A percentile compares a stretch with the other conserved stretches of the same genome.
Evolutionary conservation across 64 coral and sea anemone species (phyloP).

Genomic region (Porites australiensis): DNA sequence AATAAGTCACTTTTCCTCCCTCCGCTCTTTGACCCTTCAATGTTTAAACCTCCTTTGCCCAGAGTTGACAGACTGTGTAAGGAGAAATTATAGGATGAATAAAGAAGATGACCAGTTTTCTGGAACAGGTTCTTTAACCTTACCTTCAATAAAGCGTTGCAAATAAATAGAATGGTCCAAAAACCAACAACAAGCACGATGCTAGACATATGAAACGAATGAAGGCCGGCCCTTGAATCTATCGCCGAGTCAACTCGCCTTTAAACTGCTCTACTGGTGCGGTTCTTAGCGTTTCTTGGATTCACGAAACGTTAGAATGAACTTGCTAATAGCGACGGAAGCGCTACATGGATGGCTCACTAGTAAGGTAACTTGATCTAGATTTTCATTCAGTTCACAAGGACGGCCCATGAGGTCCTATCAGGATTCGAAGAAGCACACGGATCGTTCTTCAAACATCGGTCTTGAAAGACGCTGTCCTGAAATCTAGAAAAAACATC

Average conservation of each 20-base stretch:
- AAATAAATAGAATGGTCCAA: slow-evolving; percentile 73
- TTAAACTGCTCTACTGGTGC: not conserved
- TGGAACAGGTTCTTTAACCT: not conserved
- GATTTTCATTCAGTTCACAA: not conserved
- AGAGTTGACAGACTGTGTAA: too few relatives aligned
- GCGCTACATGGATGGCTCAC: not conserved
- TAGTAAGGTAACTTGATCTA: not conserved
- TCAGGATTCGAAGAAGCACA: not conserved
- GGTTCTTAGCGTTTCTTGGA: not conserved
- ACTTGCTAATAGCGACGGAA: not conserved
- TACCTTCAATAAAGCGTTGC: slow-evolving; percentile 74
- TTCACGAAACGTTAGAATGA: not conserved
- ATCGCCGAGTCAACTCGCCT: not conserved
- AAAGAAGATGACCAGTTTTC: not conserved
- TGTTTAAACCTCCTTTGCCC: too few relatives aligned
- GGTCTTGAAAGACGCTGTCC: not conserved
- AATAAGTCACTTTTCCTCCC: too few relatives aligned
- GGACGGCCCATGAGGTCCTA: not conserved
- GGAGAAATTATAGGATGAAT: not conserved
- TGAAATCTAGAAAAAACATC: not conserved
- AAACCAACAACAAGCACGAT: slow-evolving; percentile 48
- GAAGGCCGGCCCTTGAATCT: not conserved
- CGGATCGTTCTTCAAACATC: too few relatives aligned
- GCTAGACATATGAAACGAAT: slow-evolving; percentile 40
- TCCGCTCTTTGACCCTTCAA: too few relatives aligned